A percentile compares a stretch with the other conserved stretches of the same genome.
These are phyloP conservation scores for Drosophila jambulina DNA, from an alignment of 1,140 invertebrate species.

Conservation along the genomic window DNA sequence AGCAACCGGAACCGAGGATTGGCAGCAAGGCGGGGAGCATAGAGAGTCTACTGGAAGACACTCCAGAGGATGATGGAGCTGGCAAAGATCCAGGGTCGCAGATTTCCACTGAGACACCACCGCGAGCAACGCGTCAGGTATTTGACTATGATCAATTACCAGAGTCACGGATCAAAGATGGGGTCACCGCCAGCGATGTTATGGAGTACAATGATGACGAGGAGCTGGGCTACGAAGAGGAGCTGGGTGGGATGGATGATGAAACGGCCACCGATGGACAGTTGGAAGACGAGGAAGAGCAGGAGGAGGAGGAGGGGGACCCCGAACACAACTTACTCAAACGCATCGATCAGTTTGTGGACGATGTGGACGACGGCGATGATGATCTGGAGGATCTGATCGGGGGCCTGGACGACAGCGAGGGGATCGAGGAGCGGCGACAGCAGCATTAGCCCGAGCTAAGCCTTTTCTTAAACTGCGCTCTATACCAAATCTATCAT, in stretches of 20 bases:
- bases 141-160: constrained; percentile 84
- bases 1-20: constrained; percentile 73
- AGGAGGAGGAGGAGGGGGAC: constrained; percentile 31
- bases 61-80: constrained; percentile 40
- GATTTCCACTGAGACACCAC: constrained; percentile 60
- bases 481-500: constrained; percentile 84
- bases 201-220: constrained; percentile 34
- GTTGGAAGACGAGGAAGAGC: constrained; percentile 29
- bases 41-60: constrained; percentile 41
- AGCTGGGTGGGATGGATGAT: constrained; percentile 11
- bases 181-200: constrained; percentile 35
- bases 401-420: constrained; percentile 51
- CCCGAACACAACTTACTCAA: constrained; percentile 72
- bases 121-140: constrained; percentile 72
- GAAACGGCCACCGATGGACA: constrained; percentile 32
- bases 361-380: constrained; percentile 69
- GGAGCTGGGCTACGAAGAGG: constrained; percentile 45
- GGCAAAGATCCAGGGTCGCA: constrained; percentile 39
- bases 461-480: constrained; percentile 68
- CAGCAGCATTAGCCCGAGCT: constrained; percentile 52
- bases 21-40: constrained; percentile 59
- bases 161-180: constrained; percentile 71
- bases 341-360: constrained; percentile 77
- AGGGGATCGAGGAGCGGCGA: constrained; percentile 40
- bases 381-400: constrained; percentile 74